These are phyloP conservation scores for Montipora efflorescens DNA, from an alignment of 64 coral and sea anemone genomes.

Conservation along the genomic window DNA sequence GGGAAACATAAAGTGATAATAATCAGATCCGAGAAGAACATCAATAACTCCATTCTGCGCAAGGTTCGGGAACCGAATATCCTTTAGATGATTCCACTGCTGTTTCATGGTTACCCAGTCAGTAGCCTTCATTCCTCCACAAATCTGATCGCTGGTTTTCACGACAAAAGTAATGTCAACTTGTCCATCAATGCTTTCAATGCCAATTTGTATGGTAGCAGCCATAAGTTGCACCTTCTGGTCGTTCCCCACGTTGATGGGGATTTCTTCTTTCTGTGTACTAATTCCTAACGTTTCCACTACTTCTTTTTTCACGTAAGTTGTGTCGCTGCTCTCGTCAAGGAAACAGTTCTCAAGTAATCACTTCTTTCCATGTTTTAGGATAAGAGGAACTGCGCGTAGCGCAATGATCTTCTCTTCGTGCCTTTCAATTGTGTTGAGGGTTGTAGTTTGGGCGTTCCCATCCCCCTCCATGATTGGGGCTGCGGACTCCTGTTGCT, in stretches of 20 bases:
- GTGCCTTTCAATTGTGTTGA: neutral
- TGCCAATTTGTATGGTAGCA: neutral
- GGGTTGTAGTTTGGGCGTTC: neutral
- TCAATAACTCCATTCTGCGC: neutral
- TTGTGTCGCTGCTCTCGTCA: constrained; percentile 40
- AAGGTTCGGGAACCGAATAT: neutral
- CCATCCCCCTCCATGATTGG: constrained; percentile 19
- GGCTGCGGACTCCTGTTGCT: neutral
- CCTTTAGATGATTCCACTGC: neutral
- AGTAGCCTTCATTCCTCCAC: neutral
- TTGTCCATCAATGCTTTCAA: constrained; percentile 31
- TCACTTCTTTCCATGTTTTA: constrained; percentile 19
- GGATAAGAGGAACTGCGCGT: neutral
- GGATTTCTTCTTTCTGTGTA: constrained; percentile 38
- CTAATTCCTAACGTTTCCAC: constrained; percentile 40
- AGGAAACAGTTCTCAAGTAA: constrained; percentile 36
- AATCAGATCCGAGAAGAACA: neutral
- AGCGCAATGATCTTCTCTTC: neutral
- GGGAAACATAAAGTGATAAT: neutral
- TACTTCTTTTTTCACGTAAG: constrained; percentile 49
- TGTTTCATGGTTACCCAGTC: neutral
- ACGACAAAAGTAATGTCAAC: constrained; percentile 53
- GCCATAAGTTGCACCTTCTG: constrained; percentile 36
- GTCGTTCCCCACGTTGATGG: constrained; percentile 60
- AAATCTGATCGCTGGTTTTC: constrained; percentile 51